Evolutionary conservation across 2,888 invertebrate species (phyloP), one percentile per base, ranked within the genome.

Genomic region (Euphydryas editha): DNA sequence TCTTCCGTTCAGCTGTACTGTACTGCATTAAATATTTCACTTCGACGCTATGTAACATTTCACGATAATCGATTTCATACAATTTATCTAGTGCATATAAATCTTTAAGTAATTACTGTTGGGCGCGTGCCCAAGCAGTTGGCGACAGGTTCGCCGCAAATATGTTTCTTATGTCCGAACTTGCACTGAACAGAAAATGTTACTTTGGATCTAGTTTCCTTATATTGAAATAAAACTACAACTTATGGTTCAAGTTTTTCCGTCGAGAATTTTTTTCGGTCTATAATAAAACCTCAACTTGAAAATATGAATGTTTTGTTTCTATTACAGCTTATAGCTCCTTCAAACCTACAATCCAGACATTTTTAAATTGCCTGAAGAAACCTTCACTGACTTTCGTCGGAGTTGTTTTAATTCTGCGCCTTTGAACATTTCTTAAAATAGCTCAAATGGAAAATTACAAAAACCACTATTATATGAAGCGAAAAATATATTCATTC

Each of bases 101-200:
- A 55, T 65, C 65, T 24, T 56, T 60, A 42, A 60, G 60, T 65
- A 65, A 65, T 65, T 65, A 61, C 56, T 49, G 47, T 46, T 65
- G 65, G 65, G 65, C 61, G 56, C 39, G 42, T 56, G 63, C 56
- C 65, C 65, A 65, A 65, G 56, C 61, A 65, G 37, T 57, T 44
- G 56, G 37, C 60, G 65, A 59, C 63, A 64, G 63, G 63, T 59
- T 58, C 51, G 17, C 60, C 61, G 54, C 71, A 72, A 70, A 70
- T 65, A 65, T 65, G 67, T 69, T 69, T 71, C 71, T 71, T 71
- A 65, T 60, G 51, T 67, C 18, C 30, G 30, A 64, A 69, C 65
- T 67, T 66, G n/a, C 15, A 24, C 49, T 54, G 58, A 42, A 56
- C 57, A 18, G 62, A 44, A 56, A 69, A 64, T 61, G 63, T 67